A percentile compares a stretch with the other conserved stretches of the same genome.
Conservation (phyloP, 2,797 vertebrate genomes). For the Leptatherina wallacei region DNA sequence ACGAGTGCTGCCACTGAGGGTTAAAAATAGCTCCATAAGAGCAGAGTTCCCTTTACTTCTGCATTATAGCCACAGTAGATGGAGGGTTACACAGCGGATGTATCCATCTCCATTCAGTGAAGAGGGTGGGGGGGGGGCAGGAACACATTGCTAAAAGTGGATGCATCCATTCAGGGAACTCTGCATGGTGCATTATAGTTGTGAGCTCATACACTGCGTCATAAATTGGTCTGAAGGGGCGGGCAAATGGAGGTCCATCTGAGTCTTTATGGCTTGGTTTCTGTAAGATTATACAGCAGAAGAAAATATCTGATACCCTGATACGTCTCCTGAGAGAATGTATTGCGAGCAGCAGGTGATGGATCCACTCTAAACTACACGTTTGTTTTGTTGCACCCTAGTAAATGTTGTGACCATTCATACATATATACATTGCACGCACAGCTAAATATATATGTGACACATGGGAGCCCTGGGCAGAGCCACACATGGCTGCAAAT, state of each 20-base stretch:
- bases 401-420: slow-evolving; percentile 3
- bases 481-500: slow-evolving; percentile 30
- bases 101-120: slow-evolving; percentile 32
- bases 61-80: slow-evolving; percentile 47
- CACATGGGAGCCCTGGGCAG: slow-evolving; percentile 28
- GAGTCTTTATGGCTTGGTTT: slow-evolving; percentile 30
- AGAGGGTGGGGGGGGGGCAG: background rate
- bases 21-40: slow-evolving; percentile 71
- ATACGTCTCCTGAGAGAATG: slow-evolving; percentile 36
- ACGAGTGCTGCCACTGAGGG: slow-evolving; percentile 4
- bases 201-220: slow-evolving; percentile 35
- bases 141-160: slow-evolving; percentile 37
- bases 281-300: slow-evolving; percentile 30
- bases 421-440: background rate
- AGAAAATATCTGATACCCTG: slow-evolving; percentile 27
- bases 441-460: slow-evolving; percentile 15
- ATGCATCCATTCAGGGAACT: slow-evolving; percentile 41
- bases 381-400: slow-evolving; percentile 15
- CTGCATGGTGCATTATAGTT: slow-evolving; percentile 31
- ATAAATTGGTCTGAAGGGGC: slow-evolving; percentile 46
- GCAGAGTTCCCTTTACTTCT: slow-evolving; percentile 53
- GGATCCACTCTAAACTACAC: slow-evolving; percentile 13
- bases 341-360: slow-evolving; percentile 1
- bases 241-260: slow-evolving; percentile 33
- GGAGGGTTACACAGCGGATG: slow-evolving; percentile 46